A percentile compares a stretch with the other conserved stretches of the same genome.
Evolutionary conservation across 2,797 vertebrate species (phyloP).

Genomic region (Lophotriccus pileatus): DNA sequence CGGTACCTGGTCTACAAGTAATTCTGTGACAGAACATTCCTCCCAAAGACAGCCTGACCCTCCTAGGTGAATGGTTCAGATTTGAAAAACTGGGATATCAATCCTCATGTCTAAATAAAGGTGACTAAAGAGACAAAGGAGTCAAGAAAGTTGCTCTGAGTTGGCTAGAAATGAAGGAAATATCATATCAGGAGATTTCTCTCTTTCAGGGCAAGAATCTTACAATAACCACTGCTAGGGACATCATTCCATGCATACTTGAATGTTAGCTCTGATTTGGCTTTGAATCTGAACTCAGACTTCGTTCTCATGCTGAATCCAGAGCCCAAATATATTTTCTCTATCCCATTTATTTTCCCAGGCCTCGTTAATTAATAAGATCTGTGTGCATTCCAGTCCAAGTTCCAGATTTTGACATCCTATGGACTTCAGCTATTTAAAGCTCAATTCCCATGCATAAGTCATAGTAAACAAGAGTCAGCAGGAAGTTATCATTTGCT

Average conservation of each 20-base stretch:
- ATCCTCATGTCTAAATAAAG: background rate
- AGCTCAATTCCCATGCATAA: constrained; percentile 30
- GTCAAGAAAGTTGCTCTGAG: background rate
- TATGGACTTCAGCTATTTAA: constrained; percentile 55
- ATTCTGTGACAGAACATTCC: background rate
- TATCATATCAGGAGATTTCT: background rate
- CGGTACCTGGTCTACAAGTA: background rate
- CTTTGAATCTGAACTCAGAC: background rate
- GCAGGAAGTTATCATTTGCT: constrained; percentile 58
- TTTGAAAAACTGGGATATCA: background rate
- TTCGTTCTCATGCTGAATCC: constrained; percentile 30
- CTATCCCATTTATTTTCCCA: constrained; percentile 47
- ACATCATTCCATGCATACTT: constrained; percentile 33
- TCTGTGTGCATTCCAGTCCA: constrained; percentile 43
- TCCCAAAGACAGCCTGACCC: background rate
- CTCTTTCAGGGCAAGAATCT: background rate
- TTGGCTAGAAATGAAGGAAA: background rate
- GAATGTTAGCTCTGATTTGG: constrained; percentile 19
- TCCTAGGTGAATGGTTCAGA: background rate
- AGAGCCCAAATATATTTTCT: constrained; percentile 25
- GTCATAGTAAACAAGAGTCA: constrained; percentile 63
- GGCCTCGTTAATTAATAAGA: constrained; percentile 49
- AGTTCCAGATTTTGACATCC: constrained; percentile 39
- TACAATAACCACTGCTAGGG: background rate
- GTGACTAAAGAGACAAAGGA: background rate